phyloP scores from a whole-genome alignment of 2,888 invertebrate species.

The Chironomus tentans region DNA sequence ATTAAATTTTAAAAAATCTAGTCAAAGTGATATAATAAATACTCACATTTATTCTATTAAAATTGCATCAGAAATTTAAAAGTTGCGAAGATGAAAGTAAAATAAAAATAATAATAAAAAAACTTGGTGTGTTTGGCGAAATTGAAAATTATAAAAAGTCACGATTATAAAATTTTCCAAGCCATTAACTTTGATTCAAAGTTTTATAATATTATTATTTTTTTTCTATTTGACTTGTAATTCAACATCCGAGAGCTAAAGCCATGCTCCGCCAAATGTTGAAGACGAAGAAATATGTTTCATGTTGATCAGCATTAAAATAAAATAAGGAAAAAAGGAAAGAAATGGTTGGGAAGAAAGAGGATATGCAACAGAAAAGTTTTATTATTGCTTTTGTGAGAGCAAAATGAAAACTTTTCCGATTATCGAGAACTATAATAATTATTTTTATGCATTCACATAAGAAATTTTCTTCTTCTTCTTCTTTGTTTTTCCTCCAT shows the following conservation, averaged over 20 bases:
- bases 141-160: constrained; percentile 26
- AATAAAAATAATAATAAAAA: too few species aligned
- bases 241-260: not conserved
- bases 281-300: too few species aligned
- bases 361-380: not conserved
- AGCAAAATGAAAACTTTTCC: not conserved
- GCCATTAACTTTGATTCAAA: constrained; percentile 27
- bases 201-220: constrained; percentile 16
- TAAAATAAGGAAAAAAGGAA: not conserved
- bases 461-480: not conserved
- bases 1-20: too few species aligned
- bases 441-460: not conserved
- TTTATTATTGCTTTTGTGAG: not conserved
- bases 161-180: constrained; percentile 27
- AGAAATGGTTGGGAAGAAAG: not conserved
- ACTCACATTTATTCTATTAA: too few species aligned
- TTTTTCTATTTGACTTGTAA: constrained; percentile 20
- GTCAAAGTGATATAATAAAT: too few species aligned
- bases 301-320: not conserved
- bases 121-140: constrained; percentile 3
- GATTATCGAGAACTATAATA: not conserved
- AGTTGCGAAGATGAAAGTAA: not conserved
- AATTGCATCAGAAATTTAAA: too few species aligned
- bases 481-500: too few species aligned
- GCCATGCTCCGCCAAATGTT: too few species aligned